phyloP scores from a whole-genome alignment of 2,888 invertebrate genomes.

The Drosophila stalkeri region DNA sequence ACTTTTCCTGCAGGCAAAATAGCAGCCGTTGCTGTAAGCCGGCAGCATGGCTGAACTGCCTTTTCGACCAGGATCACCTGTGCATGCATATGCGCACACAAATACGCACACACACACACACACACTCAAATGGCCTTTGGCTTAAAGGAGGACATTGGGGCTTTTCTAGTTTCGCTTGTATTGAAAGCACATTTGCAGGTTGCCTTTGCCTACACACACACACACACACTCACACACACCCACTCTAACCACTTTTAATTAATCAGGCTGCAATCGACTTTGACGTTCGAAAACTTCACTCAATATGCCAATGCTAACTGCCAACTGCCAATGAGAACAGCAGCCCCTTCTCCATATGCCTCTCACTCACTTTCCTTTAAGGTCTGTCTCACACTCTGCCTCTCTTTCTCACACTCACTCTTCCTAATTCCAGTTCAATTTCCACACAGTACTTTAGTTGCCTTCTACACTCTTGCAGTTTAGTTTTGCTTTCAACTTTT shows the following conservation, averaged over 20 bases:
- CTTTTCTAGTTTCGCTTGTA: constrained; percentile 11
- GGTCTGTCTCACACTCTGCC: background rate
- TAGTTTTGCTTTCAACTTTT: constrained; percentile 20
- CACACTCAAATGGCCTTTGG: constrained; percentile 34
- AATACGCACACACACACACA: background rate
- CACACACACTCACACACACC: constrained; percentile 3
- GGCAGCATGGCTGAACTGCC: background rate
- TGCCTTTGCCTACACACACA: constrained; percentile 13
- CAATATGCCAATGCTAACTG: constrained; percentile 67
- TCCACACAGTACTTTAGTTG: constrained; percentile 1
- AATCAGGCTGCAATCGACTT: constrained; percentile 77
- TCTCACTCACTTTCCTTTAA: background rate
- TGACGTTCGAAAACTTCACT: constrained; percentile 57
- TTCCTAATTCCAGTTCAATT: background rate
- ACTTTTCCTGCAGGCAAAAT: constrained; percentile 3
- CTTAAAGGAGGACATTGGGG: constrained; percentile 60
- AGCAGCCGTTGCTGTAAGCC: background rate
- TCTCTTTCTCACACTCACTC: background rate
- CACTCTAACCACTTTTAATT: constrained; percentile 65
- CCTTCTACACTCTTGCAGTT: constrained; percentile 15
- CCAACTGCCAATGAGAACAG: constrained; percentile 49
- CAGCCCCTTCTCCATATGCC: too few species aligned
- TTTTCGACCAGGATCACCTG: constrained; percentile 40
- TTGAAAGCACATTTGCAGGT: constrained; percentile 22
- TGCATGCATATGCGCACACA: constrained; percentile 20